Conservation (phyloP, 1,140 invertebrate species). For the Anadara kagoshimensis region DNA sequence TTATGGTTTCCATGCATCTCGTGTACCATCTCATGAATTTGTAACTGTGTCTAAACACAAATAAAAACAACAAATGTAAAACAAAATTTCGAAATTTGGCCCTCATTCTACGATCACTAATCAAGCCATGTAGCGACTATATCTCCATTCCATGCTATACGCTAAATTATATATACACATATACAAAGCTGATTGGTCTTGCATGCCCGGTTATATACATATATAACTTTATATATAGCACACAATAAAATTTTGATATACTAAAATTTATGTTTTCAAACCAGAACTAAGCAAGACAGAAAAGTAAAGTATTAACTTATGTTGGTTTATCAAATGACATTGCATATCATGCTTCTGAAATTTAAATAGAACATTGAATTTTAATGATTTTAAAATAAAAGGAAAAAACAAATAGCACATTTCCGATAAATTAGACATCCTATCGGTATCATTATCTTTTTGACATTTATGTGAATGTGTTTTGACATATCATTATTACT, state of each 20-base stretch:
- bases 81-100: neutral
- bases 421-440: no score
- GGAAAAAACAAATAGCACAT: no score
- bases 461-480: no score
- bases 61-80: slow-evolving; percentile 23
- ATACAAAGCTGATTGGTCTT: neutral
- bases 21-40: slow-evolving; percentile 96
- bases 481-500: no score
- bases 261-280: neutral
- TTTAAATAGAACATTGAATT: no score
- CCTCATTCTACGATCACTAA: neutral
- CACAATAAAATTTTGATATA: neutral
- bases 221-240: neutral
- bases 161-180: no score
- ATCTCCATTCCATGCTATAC: neutral
- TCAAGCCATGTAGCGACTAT: neutral
- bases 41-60: slow-evolving; percentile 96
- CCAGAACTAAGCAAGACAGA: no score
- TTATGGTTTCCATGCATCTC: slow-evolving; percentile 95
- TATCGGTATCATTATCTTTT: no score
- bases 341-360: no score
- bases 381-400: no score
- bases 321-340: no score
- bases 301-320: no score
- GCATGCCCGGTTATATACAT: slow-evolving; percentile 5